A percentile compares a stretch with the other conserved stretches of the same genome.
These are phyloP conservation scores for Pemphredon lugubris DNA, from an alignment of 2,888 invertebrate species.

Conservation along the genomic window DNA sequence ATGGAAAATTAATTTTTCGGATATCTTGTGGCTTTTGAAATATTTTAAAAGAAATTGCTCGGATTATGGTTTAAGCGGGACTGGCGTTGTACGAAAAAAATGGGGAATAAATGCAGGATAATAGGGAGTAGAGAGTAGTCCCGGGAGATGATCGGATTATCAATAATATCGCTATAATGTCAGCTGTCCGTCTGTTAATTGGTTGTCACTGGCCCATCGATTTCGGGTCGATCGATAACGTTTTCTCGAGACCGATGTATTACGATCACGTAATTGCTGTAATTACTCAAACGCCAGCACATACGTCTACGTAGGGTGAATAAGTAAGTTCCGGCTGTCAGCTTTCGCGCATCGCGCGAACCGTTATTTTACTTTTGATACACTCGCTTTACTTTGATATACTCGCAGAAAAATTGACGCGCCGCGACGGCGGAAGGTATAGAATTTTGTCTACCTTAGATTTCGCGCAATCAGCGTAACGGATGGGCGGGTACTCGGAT, in stretches of 20 bases:
- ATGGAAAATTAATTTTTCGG: too few species aligned
- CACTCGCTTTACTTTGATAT: too few species aligned
- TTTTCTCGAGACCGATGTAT: constrained; percentile 22
- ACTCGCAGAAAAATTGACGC: not conserved
- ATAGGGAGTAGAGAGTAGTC: constrained; percentile 18
- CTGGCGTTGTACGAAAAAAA: too few species aligned
- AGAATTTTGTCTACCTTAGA: not conserved
- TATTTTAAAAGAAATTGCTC: not conserved
- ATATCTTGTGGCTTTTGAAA: not conserved
- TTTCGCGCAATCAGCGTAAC: constrained; percentile 1
- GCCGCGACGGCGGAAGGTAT: not conserved
- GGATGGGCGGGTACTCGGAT: constrained; percentile 2
- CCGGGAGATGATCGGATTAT: constrained; percentile 32
- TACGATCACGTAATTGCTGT: constrained; percentile 38
- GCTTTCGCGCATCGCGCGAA: too few species aligned
- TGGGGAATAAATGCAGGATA: constrained; percentile 8
- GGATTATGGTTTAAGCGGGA: too few species aligned
- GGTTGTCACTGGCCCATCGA: constrained; percentile 8
- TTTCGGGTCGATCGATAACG: constrained; percentile 30
- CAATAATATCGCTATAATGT: constrained; percentile 29
- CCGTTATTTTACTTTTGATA: too few species aligned
- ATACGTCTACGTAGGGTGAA: too few species aligned
- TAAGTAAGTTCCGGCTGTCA: too few species aligned
- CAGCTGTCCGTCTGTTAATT: constrained; percentile 42
- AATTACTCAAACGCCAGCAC: constrained; percentile 15